Percentiles rank a stretch among this genome's conserved stretches.
Conservation (phyloP, 2,888 invertebrate species). For the Oscheius sp. region DNA sequence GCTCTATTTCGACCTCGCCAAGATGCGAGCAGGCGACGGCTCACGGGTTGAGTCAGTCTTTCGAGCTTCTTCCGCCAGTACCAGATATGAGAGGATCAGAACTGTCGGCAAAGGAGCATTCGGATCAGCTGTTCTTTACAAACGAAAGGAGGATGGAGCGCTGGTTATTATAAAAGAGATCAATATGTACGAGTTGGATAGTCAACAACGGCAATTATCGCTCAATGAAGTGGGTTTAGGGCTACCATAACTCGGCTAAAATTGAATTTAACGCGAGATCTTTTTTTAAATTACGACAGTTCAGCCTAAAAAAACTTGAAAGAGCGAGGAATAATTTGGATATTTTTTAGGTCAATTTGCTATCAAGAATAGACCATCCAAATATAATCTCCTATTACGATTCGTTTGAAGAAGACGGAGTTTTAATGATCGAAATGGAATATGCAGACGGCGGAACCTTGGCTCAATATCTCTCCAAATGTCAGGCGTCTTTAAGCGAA, state of each 20-base stretch:
- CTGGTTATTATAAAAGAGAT: conserved; percentile 82
- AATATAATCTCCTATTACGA: conserved; percentile 79
- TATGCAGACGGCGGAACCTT: conserved; percentile 82
- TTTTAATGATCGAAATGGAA: conserved; percentile 82
- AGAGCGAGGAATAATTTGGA: not conserved
- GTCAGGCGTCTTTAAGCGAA: conserved; percentile 76
- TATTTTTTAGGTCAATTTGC: conserved; percentile 73
- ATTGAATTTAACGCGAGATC: no score
- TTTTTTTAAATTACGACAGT: no score
- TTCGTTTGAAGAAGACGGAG: conserved; percentile 80
- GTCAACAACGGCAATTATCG: conserved; percentile 76
- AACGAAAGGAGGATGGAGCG: conserved; percentile 77
- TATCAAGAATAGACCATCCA: conserved; percentile 80
- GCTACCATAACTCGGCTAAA: no score
- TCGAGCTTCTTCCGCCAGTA: conserved; percentile 47
- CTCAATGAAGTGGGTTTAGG: conserved; percentile 63
- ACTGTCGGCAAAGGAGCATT: conserved; percentile 79
- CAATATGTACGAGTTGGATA: conserved; percentile 78
- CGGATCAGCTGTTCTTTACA: conserved; percentile 79
- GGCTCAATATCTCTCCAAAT: conserved; percentile 77
- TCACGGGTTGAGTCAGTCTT: conserved; percentile 20
- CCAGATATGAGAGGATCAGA: conserved; percentile 76
- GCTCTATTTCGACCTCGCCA: conserved; percentile 52
- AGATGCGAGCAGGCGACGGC: conserved; percentile 26
- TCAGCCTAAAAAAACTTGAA: no score